Evolutionary conservation across 2,888 invertebrate species (phyloP), one percentile per base, ranked within the genome.

Genomic region (Mallateleia sp.): DNA sequence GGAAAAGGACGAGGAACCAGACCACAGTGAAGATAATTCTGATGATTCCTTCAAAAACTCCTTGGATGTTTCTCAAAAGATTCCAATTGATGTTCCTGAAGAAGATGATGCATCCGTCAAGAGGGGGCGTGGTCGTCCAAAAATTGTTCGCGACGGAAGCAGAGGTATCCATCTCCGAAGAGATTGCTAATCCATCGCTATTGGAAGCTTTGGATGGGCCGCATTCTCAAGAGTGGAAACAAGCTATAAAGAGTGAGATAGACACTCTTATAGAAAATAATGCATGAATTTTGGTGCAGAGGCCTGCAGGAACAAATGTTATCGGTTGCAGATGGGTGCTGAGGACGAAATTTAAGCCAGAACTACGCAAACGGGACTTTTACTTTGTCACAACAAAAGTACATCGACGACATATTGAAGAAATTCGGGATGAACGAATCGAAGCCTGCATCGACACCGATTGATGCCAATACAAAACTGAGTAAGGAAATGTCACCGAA

Each of bases 381-480:
- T 11, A 15, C 54, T 0, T 24, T 89, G 2, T 18, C 18, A 47
- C 87, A 88, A 47, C 15, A 18, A 38, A 54, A 47, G 2, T 89
- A 88, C 69, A 78, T 82, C 32, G 14, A 66, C 5, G 47, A 78
- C 9, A 34, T 80, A 0, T 28, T 88, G 5, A 25, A 71, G 6
- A 75, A 24, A 42, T 90, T 88, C 38, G 64, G 64, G 0, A 88
- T 90, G 83, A 20, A 47, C 11, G 72, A 87, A 0, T 79, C 62
- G 14, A 89, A 89, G 11, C 54, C 85, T 1, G 80, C 80, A 7
- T 22, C 64, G 8, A 88, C 88, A 0, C 88, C 89, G 24, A 24
- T 80, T 42, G 88, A 89, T 22, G 64, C 82, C 7, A 80, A 64
- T 42, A 22, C 38, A 56, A 88, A 69, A 38, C 50, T 86, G n/a